A percentile compares a stretch with the other conserved stretches of the same genome.
Evolutionary conservation across 1,140 invertebrate species (phyloP).

Genomic region (Papilio polytes): DNA sequence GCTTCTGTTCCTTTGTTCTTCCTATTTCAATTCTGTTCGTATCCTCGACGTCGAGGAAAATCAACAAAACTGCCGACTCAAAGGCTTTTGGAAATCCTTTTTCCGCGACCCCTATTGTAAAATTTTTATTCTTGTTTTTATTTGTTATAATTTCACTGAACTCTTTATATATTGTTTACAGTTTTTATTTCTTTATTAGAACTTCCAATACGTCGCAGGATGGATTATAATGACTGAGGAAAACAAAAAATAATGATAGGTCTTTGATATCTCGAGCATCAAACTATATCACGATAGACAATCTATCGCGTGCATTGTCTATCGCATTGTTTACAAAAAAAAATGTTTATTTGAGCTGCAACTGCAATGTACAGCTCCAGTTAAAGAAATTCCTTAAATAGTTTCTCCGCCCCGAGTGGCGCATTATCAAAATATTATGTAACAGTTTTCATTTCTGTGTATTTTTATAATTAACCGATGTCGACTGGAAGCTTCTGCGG

Average conservation of each 20-base stretch:
- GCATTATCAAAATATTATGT: background rate
- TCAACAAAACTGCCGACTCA: slow-evolving; percentile 1
- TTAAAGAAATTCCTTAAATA: background rate
- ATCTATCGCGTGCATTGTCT: background rate
- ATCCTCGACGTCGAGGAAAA: slow-evolving; percentile 1
- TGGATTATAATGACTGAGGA: background rate
- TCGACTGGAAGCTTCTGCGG: background rate
- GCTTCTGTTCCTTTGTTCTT: slow-evolving; percentile 13
- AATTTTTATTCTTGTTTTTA: background rate
- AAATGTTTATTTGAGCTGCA: background rate
- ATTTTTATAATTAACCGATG: background rate
- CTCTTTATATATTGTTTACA: background rate
- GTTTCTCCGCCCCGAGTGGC: background rate
- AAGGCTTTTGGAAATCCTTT: background rate
- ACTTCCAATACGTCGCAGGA: background rate
- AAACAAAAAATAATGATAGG: background rate
- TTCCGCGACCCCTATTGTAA: background rate
- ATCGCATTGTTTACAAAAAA: background rate
- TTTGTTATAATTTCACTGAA: background rate
- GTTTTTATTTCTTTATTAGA: background rate
- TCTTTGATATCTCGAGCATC: background rate
- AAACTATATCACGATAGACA: background rate
- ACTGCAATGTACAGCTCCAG: background rate
- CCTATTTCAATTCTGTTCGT: slow-evolving; percentile 11
- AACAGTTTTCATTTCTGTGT: background rate